A percentile compares a stretch with the other conserved stretches of the same genome.
Conservation (phyloP, 2,888 invertebrate genomes). For the Drosophila anomalata region DNA sequence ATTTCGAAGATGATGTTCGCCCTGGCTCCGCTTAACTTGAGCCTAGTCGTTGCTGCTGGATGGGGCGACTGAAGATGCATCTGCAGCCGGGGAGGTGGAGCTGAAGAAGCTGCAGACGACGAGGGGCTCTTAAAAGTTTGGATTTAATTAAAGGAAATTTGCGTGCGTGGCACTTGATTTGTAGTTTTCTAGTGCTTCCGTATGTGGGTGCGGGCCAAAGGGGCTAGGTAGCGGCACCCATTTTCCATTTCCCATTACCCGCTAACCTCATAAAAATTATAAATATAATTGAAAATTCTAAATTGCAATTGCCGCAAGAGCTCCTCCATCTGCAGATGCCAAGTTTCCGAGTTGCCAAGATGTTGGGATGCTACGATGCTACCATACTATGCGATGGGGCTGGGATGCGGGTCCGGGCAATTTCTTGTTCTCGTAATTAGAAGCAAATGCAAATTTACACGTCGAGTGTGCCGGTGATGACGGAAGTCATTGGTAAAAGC, state of each 20-base stretch:
- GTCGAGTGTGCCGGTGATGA: constrained; percentile 64
- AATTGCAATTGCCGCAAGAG: constrained; percentile 69
- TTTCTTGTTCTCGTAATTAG: constrained; percentile 60
- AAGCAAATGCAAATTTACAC: constrained; percentile 76
- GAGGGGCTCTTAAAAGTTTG: constrained; percentile 71
- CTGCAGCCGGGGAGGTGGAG: constrained; percentile 10
- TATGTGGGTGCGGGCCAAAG: constrained; percentile 51
- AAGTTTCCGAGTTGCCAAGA: constrained; percentile 39
- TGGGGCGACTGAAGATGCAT: constrained; percentile 27
- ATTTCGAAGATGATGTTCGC: constrained; percentile 31
- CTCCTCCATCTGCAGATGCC: constrained; percentile 53
- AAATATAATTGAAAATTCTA: constrained; percentile 76
- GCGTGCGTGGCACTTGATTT: constrained; percentile 76
- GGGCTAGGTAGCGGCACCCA: constrained; percentile 22
- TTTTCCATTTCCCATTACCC: constrained; percentile 10
- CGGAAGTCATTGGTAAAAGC: constrained; percentile 70
- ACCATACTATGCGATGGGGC: neutral
- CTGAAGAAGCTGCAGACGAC: constrained; percentile 17
- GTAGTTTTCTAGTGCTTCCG: constrained; percentile 65
- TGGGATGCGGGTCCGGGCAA: constrained; percentile 18
- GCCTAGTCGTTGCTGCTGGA: constrained; percentile 31
- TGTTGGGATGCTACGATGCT: constrained; percentile 36
- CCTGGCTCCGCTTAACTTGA: constrained; percentile 29
- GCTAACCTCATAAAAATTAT: constrained; percentile 47
- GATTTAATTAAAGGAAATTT: constrained; percentile 78